Percentiles rank a stretch among this genome's conserved stretches.
Evolutionary conservation across 2,797 vertebrate genomes (phyloP).

Genomic region (Malacoctenus gilli): DNA sequence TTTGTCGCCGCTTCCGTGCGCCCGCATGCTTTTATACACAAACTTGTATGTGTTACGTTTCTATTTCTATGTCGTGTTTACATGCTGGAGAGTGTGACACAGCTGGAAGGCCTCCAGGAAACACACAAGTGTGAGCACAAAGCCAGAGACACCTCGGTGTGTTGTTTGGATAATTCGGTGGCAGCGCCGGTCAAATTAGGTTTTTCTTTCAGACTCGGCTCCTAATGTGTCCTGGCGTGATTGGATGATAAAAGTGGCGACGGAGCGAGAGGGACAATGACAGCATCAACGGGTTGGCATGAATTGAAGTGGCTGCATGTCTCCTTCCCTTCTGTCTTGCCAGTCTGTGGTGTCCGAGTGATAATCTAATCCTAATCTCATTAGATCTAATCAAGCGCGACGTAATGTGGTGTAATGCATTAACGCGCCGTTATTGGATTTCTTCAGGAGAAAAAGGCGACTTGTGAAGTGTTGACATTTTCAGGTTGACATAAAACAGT

Average conservation of each 20-base stretch:
- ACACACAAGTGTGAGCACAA: slow-evolving; percentile 45
- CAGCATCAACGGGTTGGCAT: slow-evolving; percentile 27
- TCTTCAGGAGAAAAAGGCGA: slow-evolving; percentile 15
- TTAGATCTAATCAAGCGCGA: slow-evolving; percentile 46
- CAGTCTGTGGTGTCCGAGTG: slow-evolving; percentile 43
- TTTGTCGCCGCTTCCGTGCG: not conserved
- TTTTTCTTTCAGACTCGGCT: slow-evolving; percentile 33
- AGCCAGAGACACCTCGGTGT: slow-evolving; percentile 22
- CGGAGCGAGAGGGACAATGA: slow-evolving; percentile 27
- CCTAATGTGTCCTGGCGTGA: slow-evolving; percentile 51
- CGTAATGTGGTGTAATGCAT: slow-evolving; percentile 41
- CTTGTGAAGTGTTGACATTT: slow-evolving; percentile 1
- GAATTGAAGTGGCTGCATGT: slow-evolving; percentile 30
- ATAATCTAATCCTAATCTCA: slow-evolving; percentile 51
- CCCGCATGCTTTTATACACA: no score
- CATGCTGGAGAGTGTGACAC: not conserved
- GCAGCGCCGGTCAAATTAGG: slow-evolving; percentile 46
- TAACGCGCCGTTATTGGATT: slow-evolving; percentile 48
- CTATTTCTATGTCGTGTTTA: not conserved
- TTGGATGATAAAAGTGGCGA: slow-evolving; percentile 49
- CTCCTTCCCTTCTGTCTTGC: slow-evolving; percentile 12
- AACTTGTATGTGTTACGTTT: slow-evolving; percentile 1
- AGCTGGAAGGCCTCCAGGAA: slow-evolving; percentile 30
- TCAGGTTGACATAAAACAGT: not conserved
- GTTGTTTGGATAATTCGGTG: slow-evolving; percentile 22